Evolutionary conservation across 2,113 vertebrate species (phyloP), one percentile per base, ranked within the genome.

Genomic region (Chlamydotis undulata): DNA sequence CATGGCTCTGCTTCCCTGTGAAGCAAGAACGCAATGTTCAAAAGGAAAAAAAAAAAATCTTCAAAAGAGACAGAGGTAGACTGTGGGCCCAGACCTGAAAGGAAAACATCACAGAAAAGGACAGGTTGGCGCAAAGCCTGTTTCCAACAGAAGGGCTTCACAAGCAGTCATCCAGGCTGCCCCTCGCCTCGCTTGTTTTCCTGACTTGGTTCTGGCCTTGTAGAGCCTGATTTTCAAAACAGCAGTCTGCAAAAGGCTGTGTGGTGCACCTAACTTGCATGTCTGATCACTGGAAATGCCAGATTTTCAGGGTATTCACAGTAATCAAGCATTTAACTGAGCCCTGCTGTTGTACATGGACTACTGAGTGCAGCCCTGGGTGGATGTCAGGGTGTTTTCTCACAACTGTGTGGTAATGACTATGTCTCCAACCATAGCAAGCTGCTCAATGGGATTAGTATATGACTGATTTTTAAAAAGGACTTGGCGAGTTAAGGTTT

Each of bases 161-260:
- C 74, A 94, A 95, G 75, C 86, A 67, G 57, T 68, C 92, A 89
- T 89, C 91, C 89, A 64, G 59, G 50, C 90, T 92, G 89, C 45
- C 57, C 83, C 74, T 96, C 75, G 80, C 57, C 81, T 91, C 77
- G 23, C 81, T 95, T 95, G 43, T 87, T 97, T 97, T 87, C 57
- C 63, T 87, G 79, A 89, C 77, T 95, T 91, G 68, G 67, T 94
- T 79, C 81, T 85, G 68, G 74, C 49, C 47, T 78, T 59, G 52
- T 14, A 73, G 80, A 73, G 73, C 19, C 55, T 65, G 89, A 77
- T 89, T 73, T 91, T 77, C 80, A 92, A 95, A 89, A 49, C 71
- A 92, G 79, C 69, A 87, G 61, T 82, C 83, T 89, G 83, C 65
- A 76, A 49, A 88, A 89, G 81, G 37, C 89, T 89, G 80, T 52